Conservation (phyloP, 2,888 invertebrate genomes). For the Pogonocherus hispidulus region DNA sequence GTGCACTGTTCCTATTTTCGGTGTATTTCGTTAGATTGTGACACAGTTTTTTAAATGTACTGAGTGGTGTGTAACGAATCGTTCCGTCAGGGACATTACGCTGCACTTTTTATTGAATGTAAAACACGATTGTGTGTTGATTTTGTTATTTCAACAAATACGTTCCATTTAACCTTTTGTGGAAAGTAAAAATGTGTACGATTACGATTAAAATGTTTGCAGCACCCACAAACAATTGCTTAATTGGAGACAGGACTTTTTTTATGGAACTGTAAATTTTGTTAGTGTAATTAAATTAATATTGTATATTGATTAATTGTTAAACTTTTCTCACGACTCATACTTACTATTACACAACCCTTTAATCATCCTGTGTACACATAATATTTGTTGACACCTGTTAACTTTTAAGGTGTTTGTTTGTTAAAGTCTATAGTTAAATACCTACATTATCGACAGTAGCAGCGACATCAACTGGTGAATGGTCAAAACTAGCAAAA, state of each 20-base stretch:
- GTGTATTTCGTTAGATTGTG: conserved; percentile 9
- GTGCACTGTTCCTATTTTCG: background rate
- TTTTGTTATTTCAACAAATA: conserved; percentile 16
- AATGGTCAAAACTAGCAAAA: too few relatives aligned
- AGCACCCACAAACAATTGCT: background rate
- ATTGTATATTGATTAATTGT: too few relatives aligned
- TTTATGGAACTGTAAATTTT: background rate
- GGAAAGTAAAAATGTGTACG: background rate
- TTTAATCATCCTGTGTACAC: too few relatives aligned
- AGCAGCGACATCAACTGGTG: too few relatives aligned
- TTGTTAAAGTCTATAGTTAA: too few relatives aligned
- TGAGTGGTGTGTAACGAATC: background rate
- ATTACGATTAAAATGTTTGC: background rate
- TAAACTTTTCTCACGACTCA: too few relatives aligned
- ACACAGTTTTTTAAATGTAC: background rate
- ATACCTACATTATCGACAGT: too few relatives aligned
- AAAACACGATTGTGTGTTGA: conserved; percentile 36
- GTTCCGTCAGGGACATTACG: conserved; percentile 24
- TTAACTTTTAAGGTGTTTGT: too few relatives aligned
- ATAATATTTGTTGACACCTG: too few relatives aligned
- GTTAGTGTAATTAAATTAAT: too few relatives aligned
- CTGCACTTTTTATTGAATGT: conserved; percentile 33
- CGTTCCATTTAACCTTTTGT: conserved; percentile 1
- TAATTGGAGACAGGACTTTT: background rate
- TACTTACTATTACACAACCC: too few relatives aligned